These are phyloP conservation scores for Oasisia sp. DNA, from an alignment of 2,888 invertebrate genomes.

Conservation along the genomic window DNA sequence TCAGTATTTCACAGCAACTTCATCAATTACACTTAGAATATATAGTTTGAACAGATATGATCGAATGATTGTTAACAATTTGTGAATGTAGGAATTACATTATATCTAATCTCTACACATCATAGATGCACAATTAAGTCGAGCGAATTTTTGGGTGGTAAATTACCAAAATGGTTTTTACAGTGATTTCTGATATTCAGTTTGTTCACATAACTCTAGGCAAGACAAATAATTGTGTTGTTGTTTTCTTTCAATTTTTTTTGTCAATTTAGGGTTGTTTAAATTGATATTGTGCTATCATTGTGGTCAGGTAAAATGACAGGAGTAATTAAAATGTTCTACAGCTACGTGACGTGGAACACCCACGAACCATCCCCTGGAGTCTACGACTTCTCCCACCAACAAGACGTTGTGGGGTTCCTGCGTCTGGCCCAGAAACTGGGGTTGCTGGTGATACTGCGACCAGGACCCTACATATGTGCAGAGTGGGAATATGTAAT, in stretches of 20 bases:
- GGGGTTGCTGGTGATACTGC: constrained; percentile 81
- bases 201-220: not conserved
- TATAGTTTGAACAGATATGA: too few species aligned
- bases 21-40: not conserved
- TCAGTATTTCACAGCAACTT: too few species aligned
- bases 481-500: constrained; percentile 81
- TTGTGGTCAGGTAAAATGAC: not conserved
- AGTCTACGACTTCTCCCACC: constrained; percentile 77
- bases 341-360: constrained; percentile 83
- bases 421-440: constrained; percentile 79
- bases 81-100: too few species aligned
- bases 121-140: too few species aligned
- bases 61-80: too few species aligned
- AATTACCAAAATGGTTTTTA: not conserved
- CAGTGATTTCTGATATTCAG: not conserved
- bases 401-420: constrained; percentile 74
- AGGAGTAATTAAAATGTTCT: not conserved
- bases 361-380: constrained; percentile 83
- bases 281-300: not conserved
- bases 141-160: too few species aligned
- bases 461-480: constrained; percentile 92
- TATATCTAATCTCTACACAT: too few species aligned
- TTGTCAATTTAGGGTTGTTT: not conserved
- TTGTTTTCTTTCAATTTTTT: not conserved
- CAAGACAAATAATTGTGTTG: not conserved